Evolutionary conservation across 2,888 invertebrate genomes (phyloP).

Genomic region (Agonum fuliginosum): DNA sequence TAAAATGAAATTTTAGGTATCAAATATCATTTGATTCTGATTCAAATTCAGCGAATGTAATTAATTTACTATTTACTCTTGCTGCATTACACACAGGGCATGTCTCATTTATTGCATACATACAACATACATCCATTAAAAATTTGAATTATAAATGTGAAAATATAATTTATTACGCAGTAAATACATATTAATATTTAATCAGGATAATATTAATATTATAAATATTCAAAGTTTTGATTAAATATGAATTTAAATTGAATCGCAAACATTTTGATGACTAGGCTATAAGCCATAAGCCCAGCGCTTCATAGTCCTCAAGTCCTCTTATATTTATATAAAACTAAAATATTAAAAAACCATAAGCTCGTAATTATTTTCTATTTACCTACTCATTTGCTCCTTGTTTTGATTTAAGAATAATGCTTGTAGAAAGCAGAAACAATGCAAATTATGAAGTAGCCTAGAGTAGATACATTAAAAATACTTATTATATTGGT

Average conservation of each 20-base stretch:
- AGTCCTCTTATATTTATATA: too few species aligned
- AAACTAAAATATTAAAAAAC: too few species aligned
- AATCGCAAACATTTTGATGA: too few species aligned
- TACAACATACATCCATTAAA: constrained; percentile 21
- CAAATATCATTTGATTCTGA: constrained; percentile 49
- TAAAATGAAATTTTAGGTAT: constrained; percentile 41
- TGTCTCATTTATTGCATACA: constrained; percentile 33
- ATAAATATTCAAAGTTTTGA: neutral
- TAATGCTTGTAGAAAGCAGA: too few species aligned
- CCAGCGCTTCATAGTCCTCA: too few species aligned
- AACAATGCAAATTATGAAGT: too few species aligned
- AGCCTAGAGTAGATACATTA: too few species aligned
- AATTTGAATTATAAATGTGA: constrained; percentile 7
- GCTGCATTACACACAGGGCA: neutral
- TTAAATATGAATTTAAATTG: neutral
- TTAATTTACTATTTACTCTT: constrained; percentile 44
- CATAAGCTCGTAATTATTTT: too few species aligned
- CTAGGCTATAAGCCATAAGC: too few species aligned
- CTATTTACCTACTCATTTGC: too few species aligned
- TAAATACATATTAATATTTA: neutral
- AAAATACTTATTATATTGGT: too few species aligned
- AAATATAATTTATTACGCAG: neutral
- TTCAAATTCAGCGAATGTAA: constrained; percentile 34
- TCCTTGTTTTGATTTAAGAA: too few species aligned
- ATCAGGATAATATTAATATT: neutral